Conservation (phyloP, 2,797 vertebrate species). For the Alcedo atthis region DNA sequence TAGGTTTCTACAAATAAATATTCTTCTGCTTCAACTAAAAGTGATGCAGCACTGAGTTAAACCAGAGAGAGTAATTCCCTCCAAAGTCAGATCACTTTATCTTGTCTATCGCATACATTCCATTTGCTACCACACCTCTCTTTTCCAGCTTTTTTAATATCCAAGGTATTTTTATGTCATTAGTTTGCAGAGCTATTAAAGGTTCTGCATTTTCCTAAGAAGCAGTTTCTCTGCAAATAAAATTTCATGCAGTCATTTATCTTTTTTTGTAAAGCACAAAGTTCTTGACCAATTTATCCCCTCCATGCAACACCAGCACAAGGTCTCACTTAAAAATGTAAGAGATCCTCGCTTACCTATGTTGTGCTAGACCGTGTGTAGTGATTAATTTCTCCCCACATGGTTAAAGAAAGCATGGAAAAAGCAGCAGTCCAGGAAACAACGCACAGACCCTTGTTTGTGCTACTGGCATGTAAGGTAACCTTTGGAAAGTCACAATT, state of each 20-base stretch:
- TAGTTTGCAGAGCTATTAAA: conserved; percentile 28
- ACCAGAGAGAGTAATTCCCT: neutral
- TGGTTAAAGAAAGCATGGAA: neutral
- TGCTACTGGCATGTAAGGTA: neutral
- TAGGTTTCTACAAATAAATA: neutral
- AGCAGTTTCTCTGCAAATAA: neutral
- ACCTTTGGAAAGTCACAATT: conserved; percentile 15
- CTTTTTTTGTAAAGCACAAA: conserved; percentile 11
- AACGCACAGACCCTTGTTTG: neutral
- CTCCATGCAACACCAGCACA: neutral
- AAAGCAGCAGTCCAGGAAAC: neutral
- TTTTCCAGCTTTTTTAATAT: conserved; percentile 31
- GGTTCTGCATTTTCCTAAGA: conserved; percentile 1
- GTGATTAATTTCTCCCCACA: neutral
- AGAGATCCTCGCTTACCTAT: neutral
- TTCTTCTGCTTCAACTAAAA: neutral
- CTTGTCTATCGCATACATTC: neutral
- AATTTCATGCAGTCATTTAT: neutral
- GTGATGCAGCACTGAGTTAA: neutral
- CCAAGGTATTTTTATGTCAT: conserved; percentile 5
- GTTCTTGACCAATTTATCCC: neutral
- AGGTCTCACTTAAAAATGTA: neutral
- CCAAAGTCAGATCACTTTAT: neutral
- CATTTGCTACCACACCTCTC: neutral
- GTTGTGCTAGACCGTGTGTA: neutral